Conservation (phyloP, 2,797 vertebrate species). For the Buphagus erythrorhynchus region DNA sequence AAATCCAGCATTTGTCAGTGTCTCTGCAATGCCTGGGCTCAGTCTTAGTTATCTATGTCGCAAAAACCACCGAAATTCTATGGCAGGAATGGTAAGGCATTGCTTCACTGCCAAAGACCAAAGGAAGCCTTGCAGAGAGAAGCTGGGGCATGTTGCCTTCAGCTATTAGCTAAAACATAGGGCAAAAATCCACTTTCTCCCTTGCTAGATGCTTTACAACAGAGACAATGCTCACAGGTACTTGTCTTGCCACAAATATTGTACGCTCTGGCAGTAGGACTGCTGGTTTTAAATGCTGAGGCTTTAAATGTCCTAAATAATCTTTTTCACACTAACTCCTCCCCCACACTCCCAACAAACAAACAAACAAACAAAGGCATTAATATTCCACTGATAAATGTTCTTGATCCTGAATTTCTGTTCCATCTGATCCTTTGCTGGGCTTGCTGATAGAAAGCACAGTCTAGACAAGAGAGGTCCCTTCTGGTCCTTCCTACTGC, state of each 20-base stretch:
- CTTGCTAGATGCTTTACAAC: background rate
- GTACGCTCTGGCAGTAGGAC: background rate
- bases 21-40: background rate
- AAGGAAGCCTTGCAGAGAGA: background rate
- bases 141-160: background rate
- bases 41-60: background rate
- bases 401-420: background rate
- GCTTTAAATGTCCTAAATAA: background rate
- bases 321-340: background rate
- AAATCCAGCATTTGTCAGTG: background rate
- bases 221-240: background rate
- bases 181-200: background rate
- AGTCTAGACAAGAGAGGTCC: background rate
- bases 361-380: background rate
- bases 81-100: background rate
- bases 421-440: background rate
- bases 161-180: background rate
- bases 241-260: background rate
- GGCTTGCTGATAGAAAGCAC: background rate
- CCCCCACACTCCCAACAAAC: background rate
- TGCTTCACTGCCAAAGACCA: background rate
- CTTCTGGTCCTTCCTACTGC: background rate
- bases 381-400: background rate
- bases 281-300: background rate
- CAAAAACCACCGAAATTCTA: background rate